Evolutionary conservation across 2,113 vertebrate species (phyloP), one percentile per base, ranked within the genome.

Genomic region (Forbesichthys papilliferus): DNA sequence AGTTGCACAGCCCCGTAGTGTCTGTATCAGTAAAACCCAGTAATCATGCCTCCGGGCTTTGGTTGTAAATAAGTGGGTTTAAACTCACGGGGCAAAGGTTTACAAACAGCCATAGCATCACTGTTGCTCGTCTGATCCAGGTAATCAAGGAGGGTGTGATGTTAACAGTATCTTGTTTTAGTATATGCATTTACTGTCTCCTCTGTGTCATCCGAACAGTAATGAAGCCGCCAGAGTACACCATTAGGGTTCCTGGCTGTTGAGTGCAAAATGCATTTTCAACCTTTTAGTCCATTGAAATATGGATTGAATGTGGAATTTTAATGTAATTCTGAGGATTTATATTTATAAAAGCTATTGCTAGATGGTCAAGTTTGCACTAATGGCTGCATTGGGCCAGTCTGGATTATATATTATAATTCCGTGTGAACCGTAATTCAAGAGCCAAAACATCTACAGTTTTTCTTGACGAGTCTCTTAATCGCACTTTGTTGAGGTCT

Each of bases 271-370:
- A 61, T 58, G n/a, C 55, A 73, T 74, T 74, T 33, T 18, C 47
- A 46, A 33, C 52, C 42, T 71, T 75, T 75, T 48, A 75, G 58
- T 18, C 66, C 51, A 3, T 82, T 86, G 68, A 58, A 80, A 75
- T 20, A 5, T 27, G n/a, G 48, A 62, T 16, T 49, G 11, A 9
- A 70, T 13, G 33, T 1, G 4, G 27, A 18, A 33, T 61, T 78
- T 62, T 14, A 61, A 63, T 54, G 67, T 63, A 71, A 68, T 61
- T 65, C 48, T 66, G 13, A 34, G 27, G 69, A 54, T 48, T 81
- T 42, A 57, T 70, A 71, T 75, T 80, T 48, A 61, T 73, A 48
- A 68, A 60, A 64, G 54, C 61, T 16, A 52, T 51, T 48, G 48
- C 0, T 58, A 61, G 75, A 71, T 66, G 59, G 48, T 63, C 58